A percentile compares a stretch with the other conserved stretches of the same genome.
phyloP scores from a whole-genome alignment of 2,888 invertebrate species.

The Digitonthophagus gazella region DNA sequence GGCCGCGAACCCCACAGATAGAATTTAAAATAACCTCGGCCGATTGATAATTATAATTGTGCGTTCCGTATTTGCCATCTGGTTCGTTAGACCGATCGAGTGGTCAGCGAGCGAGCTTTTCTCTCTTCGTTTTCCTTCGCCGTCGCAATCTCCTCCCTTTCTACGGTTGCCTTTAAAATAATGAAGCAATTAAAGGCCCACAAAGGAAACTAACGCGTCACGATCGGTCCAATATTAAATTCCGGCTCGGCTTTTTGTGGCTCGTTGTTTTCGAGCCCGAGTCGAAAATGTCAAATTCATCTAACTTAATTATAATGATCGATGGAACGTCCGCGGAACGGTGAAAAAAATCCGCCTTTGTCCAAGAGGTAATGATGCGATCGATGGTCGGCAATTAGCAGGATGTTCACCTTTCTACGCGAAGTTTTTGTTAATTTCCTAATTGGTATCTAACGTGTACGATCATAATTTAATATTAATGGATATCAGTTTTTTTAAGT shows the following conservation, averaged over 20 bases:
- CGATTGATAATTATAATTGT: conserved; percentile 4
- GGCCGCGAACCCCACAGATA: not conserved
- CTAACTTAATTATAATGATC: not conserved
- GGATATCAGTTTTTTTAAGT: no score
- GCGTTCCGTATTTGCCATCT: not conserved
- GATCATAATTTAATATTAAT: no score
- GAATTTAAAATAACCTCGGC: not conserved
- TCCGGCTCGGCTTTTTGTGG: not conserved
- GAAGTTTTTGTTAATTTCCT: not conserved
- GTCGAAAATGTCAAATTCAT: not conserved
- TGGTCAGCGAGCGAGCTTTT: not conserved
- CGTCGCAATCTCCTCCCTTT: no score
- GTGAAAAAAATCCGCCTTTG: not conserved
- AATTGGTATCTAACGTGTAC: no score
- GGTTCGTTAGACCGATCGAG: not conserved
- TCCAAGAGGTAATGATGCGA: not conserved
- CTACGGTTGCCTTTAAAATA: not conserved
- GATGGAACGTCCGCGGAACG: not conserved
- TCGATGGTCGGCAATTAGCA: not conserved
- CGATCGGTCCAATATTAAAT: not conserved
- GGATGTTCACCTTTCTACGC: not conserved
- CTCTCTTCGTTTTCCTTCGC: not conserved
- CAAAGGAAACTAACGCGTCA: not conserved
- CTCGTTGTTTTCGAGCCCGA: not conserved
- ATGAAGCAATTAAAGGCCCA: not conserved